These are phyloP conservation scores for Phalanger gymnotis DNA, from an alignment of 2,797 vertebrate genomes.

Conservation along the genomic window DNA sequence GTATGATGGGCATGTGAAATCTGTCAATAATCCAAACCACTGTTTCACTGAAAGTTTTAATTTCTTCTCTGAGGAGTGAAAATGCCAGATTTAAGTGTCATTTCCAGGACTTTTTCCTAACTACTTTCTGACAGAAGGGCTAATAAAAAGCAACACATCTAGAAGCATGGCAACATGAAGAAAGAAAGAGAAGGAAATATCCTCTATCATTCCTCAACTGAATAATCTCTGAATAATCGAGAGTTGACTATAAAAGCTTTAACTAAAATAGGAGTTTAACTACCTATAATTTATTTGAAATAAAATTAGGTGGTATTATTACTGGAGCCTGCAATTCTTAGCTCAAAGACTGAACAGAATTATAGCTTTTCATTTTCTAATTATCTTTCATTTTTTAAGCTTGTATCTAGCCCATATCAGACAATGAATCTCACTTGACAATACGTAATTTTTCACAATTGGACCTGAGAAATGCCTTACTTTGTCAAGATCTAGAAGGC, in stretches of 20 bases:
- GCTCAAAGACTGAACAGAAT: neutral
- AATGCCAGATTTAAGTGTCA: constrained; percentile 23
- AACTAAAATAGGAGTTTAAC: neutral
- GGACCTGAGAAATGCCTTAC: neutral
- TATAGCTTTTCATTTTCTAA: neutral
- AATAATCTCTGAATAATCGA: neutral
- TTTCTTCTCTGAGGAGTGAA: neutral
- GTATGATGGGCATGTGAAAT: constrained; percentile 9
- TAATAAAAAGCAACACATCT: constrained; percentile 16
- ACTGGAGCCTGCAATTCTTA: neutral
- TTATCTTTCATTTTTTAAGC: neutral
- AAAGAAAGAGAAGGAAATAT: constrained; percentile 10
- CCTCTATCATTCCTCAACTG: neutral
- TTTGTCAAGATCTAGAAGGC: neutral
- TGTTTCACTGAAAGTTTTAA: neutral
- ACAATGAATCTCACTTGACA: neutral
- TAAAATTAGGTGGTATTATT: accelerated
- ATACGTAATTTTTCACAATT: neutral
- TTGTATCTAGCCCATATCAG: neutral
- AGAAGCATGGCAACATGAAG: neutral
- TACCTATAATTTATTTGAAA: neutral
- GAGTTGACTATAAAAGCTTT: neutral
- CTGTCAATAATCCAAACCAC: neutral
- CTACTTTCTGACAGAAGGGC: neutral
- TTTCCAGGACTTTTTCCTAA: neutral